These are phyloP conservation scores for Penelope pileata DNA, from an alignment of 2,113 vertebrate genomes.

Conservation along the genomic window DNA sequence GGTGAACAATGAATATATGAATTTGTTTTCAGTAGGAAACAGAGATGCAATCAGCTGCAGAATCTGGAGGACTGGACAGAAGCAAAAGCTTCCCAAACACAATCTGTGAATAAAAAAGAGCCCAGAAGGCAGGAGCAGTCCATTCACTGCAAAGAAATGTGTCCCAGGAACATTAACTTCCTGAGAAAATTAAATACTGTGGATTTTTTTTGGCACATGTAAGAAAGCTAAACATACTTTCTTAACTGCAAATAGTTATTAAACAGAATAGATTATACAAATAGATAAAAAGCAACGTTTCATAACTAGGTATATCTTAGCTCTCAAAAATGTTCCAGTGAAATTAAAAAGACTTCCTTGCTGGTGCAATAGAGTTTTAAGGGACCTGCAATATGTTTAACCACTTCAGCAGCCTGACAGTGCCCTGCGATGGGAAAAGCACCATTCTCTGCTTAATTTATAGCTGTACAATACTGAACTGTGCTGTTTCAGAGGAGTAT, in stretches of 20 bases:
- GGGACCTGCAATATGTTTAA: not conserved
- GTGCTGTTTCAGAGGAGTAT: not conserved
- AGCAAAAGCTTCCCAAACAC: not conserved
- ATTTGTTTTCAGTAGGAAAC: not conserved
- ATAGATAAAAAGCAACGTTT: not conserved
- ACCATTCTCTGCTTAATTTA: not conserved
- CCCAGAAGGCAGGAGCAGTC: not conserved
- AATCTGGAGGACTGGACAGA: not conserved
- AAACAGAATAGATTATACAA: not conserved
- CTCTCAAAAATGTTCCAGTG: not conserved
- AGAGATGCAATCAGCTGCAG: not conserved
- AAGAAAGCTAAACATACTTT: slow-evolving; percentile 1
- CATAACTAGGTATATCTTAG: not conserved
- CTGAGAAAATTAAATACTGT: slow-evolving; percentile 4
- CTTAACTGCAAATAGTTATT: not conserved
- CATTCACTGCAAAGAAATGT: not conserved
- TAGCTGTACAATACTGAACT: not conserved
- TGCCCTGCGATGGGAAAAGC: not conserved
- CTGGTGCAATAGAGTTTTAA: not conserved
- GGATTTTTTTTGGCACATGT: not conserved
- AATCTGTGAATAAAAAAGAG: not conserved
- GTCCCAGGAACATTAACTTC: not conserved
- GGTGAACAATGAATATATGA: not conserved
- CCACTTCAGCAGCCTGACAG: not conserved
- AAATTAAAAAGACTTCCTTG: not conserved